Percentiles rank a stretch among this genome's conserved stretches.
Evolutionary conservation across 2,888 invertebrate species (phyloP).

Genomic region (Dolomedes plantarius): DNA sequence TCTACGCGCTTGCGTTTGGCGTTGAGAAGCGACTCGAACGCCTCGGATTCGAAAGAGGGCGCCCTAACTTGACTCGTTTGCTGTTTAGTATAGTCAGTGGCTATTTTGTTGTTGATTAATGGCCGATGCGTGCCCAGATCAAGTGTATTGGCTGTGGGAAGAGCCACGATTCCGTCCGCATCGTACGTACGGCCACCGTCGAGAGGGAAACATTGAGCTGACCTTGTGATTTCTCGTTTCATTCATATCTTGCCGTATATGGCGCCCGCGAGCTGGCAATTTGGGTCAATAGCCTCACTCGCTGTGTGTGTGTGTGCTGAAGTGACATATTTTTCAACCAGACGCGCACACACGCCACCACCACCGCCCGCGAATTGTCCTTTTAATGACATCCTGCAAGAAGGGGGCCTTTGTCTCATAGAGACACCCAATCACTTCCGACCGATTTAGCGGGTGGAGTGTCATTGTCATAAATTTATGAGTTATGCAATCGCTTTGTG

Average conservation of each 20-base stretch:
- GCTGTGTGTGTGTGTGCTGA: background rate
- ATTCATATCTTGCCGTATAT: conserved; percentile 9
- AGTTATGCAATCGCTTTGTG: background rate
- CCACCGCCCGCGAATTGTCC: background rate
- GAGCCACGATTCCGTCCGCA: too few species aligned
- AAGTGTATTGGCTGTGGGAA: too few species aligned
- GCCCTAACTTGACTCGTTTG: too few species aligned
- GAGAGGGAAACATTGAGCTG: background rate
- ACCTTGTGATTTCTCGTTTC: conserved; percentile 8
- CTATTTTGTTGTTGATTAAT: too few species aligned
- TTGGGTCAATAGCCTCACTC: conserved; percentile 5
- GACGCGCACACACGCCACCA: background rate
- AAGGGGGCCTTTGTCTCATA: background rate
- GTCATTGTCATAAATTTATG: background rate
- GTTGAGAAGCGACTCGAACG: too few species aligned
- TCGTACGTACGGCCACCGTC: too few species aligned
- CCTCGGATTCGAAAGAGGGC: too few species aligned
- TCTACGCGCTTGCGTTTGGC: too few species aligned
- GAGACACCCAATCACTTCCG: conserved; percentile 2
- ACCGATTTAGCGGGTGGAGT: background rate
- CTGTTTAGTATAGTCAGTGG: too few species aligned
- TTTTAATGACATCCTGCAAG: background rate
- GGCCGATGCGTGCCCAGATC: too few species aligned
- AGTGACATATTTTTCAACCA: conserved; percentile 7
- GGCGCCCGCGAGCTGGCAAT: conserved; percentile 9